Evolutionary conservation across 2,888 invertebrate species (phyloP), one percentile per base, ranked within the genome.

Genomic region (Phorcus lineatus): DNA sequence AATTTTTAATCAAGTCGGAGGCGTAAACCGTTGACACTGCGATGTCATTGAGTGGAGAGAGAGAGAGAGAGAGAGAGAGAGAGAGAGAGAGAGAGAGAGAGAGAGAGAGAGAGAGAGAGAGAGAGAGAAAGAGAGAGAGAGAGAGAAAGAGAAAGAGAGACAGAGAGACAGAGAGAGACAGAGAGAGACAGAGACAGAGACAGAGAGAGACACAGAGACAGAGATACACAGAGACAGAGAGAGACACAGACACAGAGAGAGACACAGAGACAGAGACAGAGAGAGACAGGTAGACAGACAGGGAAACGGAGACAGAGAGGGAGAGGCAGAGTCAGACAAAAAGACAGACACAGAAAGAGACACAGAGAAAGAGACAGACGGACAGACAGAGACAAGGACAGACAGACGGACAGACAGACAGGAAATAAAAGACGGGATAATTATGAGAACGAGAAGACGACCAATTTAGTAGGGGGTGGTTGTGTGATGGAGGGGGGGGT

Each of bases 31-130:
- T n/a, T n/a, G n/a, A 28, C 31, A 67, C 31, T 70, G 40, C 70
- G 19, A 47, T 9, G 7, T 36, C 36, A 36, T 36, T 36, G 36
- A 2, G 36, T 36, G 7, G 1, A 13, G 47, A 13, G 1, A 13
- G 13, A 47, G 47, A 47, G 13, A 47, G 47, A 47, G 13, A 47
- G 7, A 6, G 1, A 47, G 47, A 47, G 28, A 57, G 57, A 57
- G 75, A 54, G 28, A 28, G 75, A 75, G 53, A 54, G 75, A 75
- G 75, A 54, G 53, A 70, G 40, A 70, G 53, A 76, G 75, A 54
- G 54, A 53, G 75, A 54, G 75, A 75, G 54, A 70, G 40, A 70
- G 40, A 70, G 53, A 76, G 75, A 54, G 54, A 53, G 75, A 54
- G 75, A 75, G 54, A 70, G 54, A 75, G 36, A 54, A 24, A 54